A percentile compares a stretch with the other conserved stretches of the same genome.
phyloP scores from a whole-genome alignment of 2,888 invertebrate genomes.

The Phymatocera aterrima region DNA sequence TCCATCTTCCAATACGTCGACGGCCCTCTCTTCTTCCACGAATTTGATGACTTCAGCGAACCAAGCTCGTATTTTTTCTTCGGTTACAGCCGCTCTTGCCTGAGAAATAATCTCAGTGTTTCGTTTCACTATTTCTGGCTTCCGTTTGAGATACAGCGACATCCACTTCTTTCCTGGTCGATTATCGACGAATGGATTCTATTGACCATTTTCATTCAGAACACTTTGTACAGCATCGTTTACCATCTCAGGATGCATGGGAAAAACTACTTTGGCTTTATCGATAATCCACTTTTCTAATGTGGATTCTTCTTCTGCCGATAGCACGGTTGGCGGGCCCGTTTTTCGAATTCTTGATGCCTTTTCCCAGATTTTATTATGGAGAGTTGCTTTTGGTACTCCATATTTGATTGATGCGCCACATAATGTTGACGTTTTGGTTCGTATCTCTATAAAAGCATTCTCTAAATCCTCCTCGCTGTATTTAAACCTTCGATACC shows the following conservation, averaged over 20 bases:
- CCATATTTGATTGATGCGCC: neutral
- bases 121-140: constrained; percentile 46
- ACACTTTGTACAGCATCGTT: constrained; percentile 47
- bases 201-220: constrained; percentile 24
- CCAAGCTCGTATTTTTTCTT: constrained; percentile 8
- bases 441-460: neutral
- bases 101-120: constrained; percentile 40
- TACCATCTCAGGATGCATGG: constrained; percentile 46
- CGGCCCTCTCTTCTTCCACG: neutral
- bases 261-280: constrained; percentile 49
- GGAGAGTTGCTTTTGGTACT: constrained; percentile 42
- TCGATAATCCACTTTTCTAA: constrained; percentile 54
- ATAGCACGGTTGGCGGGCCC: constrained; percentile 51
- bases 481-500: too few relatives aligned
- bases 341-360: constrained; percentile 45
- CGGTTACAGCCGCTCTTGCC: constrained; percentile 41
- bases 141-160: constrained; percentile 43
- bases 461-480: neutral
- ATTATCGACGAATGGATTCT: constrained; percentile 41
- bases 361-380: constrained; percentile 41
- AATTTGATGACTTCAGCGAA: constrained; percentile 7
- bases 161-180: constrained; percentile 45
- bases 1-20: constrained; percentile 20
- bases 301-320: constrained; percentile 50
- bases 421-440: neutral